A percentile compares a stretch with the other conserved stretches of the same genome.
Conservation (phyloP, 2,888 invertebrate genomes). For the Neoascia interrupta region DNA sequence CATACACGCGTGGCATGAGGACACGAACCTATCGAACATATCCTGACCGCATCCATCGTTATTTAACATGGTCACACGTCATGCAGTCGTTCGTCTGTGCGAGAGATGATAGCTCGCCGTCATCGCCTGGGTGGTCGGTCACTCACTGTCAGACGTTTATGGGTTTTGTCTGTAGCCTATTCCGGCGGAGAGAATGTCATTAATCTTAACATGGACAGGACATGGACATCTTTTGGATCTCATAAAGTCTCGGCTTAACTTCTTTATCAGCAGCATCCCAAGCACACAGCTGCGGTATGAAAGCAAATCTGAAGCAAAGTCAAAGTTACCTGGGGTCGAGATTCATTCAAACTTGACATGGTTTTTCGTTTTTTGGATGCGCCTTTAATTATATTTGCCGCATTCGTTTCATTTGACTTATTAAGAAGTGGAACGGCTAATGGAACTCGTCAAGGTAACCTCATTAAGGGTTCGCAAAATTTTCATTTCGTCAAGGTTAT, state of each 20-base stretch:
- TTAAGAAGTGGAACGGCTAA: too few relatives aligned
- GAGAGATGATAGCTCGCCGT: slow-evolving; percentile 40
- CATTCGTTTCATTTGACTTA: too few relatives aligned
- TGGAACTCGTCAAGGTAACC: too few relatives aligned
- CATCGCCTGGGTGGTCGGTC: slow-evolving; percentile 33
- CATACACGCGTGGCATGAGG: background rate
- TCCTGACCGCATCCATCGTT: background rate
- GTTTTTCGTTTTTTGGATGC: too few relatives aligned
- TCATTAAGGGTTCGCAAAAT: too few relatives aligned
- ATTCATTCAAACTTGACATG: too few relatives aligned
- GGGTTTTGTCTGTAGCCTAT: slow-evolving; percentile 21
- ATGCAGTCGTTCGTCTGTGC: slow-evolving; percentile 30
- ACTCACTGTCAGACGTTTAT: slow-evolving; percentile 33
- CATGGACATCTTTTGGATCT: background rate
- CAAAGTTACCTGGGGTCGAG: too few relatives aligned
- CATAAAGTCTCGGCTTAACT: slow-evolving; percentile 36
- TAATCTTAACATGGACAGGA: slow-evolving; percentile 27
- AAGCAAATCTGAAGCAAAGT: too few relatives aligned
- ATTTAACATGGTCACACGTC: background rate
- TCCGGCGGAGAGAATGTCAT: slow-evolving; percentile 33
- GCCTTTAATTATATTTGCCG: slow-evolving; percentile 33
- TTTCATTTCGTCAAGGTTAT: too few relatives aligned
- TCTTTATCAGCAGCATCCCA: slow-evolving; percentile 24
- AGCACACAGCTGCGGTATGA: background rate
- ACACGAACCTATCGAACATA: slow-evolving; percentile 3